These are phyloP conservation scores for Pseudachorutes palmiensis DNA, from an alignment of 1,140 invertebrate genomes.

Conservation along the genomic window DNA sequence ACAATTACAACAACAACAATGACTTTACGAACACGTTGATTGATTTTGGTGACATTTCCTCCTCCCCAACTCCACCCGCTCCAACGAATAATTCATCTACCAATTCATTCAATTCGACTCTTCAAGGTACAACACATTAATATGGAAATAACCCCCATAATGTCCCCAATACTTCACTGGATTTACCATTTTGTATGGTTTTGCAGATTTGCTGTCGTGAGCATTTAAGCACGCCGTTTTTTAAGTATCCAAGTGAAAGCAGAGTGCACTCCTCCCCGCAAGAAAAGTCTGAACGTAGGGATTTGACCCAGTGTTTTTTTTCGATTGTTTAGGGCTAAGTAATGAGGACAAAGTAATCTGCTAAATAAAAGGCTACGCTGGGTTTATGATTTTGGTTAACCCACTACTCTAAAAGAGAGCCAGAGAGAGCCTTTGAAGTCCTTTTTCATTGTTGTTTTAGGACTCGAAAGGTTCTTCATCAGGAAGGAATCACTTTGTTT, in stretches of 20 bases:
- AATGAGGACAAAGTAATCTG: no score
- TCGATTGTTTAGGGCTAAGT: no score
- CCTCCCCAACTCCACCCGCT: background rate
- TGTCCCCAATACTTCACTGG: no score
- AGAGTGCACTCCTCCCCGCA: background rate
- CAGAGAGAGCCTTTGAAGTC: no score
- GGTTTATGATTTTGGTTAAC: background rate
- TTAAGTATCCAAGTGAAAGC: background rate
- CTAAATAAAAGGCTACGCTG: background rate
- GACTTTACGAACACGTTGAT: constrained; percentile 9
- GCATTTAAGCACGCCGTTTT: background rate
- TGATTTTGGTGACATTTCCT: constrained; percentile 14
- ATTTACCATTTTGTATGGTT: no score
- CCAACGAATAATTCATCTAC: background rate
- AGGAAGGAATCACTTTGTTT: no score
- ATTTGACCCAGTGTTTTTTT: no score
- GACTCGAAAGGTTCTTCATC: no score
- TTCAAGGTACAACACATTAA: background rate
- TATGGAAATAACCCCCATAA: background rate
- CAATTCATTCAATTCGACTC: constrained; percentile 1
- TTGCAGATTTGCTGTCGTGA: constrained; percentile 14
- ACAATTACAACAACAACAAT: constrained; percentile 17
- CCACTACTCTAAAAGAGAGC: no score
- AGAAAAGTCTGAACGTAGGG: constrained; percentile 1
- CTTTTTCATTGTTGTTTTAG: no score